These are phyloP conservation scores for Blastobasis adustella DNA, from an alignment of 2,888 invertebrate species.

Conservation along the genomic window DNA sequence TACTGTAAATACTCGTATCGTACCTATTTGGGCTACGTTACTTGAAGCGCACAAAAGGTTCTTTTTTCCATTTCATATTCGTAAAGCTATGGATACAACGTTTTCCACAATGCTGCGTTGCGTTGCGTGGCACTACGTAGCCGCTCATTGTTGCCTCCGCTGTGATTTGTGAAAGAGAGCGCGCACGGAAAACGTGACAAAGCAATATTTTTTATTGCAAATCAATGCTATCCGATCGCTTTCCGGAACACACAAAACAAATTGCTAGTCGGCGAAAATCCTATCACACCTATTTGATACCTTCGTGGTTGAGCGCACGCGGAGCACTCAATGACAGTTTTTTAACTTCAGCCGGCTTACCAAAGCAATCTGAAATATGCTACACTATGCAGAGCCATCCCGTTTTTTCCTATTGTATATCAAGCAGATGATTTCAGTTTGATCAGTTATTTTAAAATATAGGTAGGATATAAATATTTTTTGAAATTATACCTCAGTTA, in stretches of 20 bases:
- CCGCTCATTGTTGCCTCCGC: conserved; percentile 11
- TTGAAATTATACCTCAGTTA: too few relatives aligned
- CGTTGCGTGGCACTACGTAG: not conserved
- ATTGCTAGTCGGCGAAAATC: conserved; percentile 41
- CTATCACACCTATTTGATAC: conserved; percentile 30
- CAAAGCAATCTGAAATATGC: too few relatives aligned
- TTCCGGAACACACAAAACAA: conserved; percentile 49
- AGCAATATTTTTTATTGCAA: conserved; percentile 58
- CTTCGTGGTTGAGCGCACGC: conserved; percentile 16
- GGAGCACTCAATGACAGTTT: too few relatives aligned
- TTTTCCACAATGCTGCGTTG: conserved; percentile 4
- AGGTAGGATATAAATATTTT: too few relatives aligned
- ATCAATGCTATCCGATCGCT: conserved; percentile 51
- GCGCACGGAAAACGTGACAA: conserved; percentile 50
- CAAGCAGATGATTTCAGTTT: too few relatives aligned
- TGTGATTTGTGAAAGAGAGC: conserved; percentile 33
- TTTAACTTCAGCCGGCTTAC: too few relatives aligned
- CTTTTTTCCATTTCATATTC: not conserved
- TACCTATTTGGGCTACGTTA: too few relatives aligned
- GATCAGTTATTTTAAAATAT: too few relatives aligned
- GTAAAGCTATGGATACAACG: too few relatives aligned
- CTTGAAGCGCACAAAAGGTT: not conserved
- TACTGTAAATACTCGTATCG: too few relatives aligned
- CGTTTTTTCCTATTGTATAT: too few relatives aligned
- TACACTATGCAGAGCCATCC: too few relatives aligned